Percentiles rank a stretch among this genome's conserved stretches.
Evolutionary conservation across 2,113 vertebrate genomes (phyloP).

Genomic region (Crypturellus undulatus): DNA sequence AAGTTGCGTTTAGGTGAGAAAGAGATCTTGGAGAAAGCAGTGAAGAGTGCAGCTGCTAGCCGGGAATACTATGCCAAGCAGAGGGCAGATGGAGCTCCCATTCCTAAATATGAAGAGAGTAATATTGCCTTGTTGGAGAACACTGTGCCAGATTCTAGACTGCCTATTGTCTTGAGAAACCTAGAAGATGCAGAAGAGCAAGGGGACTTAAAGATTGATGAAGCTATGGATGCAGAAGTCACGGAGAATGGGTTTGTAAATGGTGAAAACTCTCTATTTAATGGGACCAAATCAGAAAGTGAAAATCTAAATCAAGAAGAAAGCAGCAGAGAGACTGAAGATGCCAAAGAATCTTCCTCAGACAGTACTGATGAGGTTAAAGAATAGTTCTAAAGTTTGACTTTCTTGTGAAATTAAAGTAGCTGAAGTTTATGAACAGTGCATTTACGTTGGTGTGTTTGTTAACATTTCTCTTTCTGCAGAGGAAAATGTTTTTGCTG

Average conservation of each 20-base stretch:
- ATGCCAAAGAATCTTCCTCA: constrained; percentile 82
- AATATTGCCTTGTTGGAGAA: constrained; percentile 89
- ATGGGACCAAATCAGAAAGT: constrained; percentile 75
- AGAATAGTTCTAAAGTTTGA: constrained; percentile 76
- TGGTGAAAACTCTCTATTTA: constrained; percentile 80
- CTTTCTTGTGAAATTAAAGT: constrained; percentile 75
- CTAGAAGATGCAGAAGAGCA: constrained; percentile 82
- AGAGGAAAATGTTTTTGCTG: constrained; percentile 84
- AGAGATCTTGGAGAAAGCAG: constrained; percentile 91
- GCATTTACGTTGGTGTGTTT: constrained; percentile 74
- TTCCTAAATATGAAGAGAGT: constrained; percentile 90
- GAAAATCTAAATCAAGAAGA: constrained; percentile 67
- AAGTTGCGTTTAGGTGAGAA: constrained; percentile 94
- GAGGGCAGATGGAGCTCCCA: constrained; percentile 78
- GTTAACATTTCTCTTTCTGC: constrained; percentile 79
- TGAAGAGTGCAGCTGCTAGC: constrained; percentile 82
- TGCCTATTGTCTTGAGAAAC: constrained; percentile 88
- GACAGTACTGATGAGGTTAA: constrained; percentile 66
- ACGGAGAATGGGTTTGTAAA: constrained; percentile 82
- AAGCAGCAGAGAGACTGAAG: constrained; percentile 78
- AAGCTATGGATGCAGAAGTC: constrained; percentile 73
- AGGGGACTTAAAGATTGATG: constrained; percentile 76
- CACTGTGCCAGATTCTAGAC: constrained; percentile 82
- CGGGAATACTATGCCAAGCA: constrained; percentile 84
- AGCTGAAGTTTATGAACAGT: constrained; percentile 70